A percentile compares a stretch with the other conserved stretches of the same genome.
These are phyloP conservation scores for Eilema sororculum DNA, from an alignment of 2,888 invertebrate species.

Conservation along the genomic window DNA sequence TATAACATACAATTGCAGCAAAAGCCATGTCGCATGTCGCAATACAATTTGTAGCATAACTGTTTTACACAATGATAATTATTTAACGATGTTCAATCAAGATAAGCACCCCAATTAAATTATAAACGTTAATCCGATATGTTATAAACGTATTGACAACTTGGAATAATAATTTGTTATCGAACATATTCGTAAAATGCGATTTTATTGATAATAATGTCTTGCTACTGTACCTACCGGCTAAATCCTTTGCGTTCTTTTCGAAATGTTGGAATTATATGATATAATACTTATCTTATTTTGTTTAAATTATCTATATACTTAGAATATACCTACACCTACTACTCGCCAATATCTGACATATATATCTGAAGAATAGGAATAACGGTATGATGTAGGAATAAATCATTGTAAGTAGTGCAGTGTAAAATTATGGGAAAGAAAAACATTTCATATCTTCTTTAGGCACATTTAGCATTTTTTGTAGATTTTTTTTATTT, in stretches of 20 bases:
- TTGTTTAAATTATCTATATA: not conserved
- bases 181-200: constrained; percentile 30
- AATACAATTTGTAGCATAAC: constrained; percentile 16
- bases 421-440: no score
- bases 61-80: constrained; percentile 30
- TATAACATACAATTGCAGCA: not conserved
- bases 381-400: no score
- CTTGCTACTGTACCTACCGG: constrained; percentile 29
- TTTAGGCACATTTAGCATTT: no score
- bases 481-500: no score
- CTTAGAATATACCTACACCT: not conserved
- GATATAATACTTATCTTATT: constrained; percentile 6
- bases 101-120: constrained; percentile 72
- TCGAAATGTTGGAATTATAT: constrained; percentile 1
- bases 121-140: constrained; percentile 66
- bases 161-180: constrained; percentile 43
- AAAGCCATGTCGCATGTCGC: constrained; percentile 8
- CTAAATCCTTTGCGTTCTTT: not conserved
- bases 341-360: not conserved
- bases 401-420: no score
- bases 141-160: constrained; percentile 55
- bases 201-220: constrained; percentile 30
- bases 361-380: no score
- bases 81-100: constrained; percentile 70
- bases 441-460: no score